Evolutionary conservation across 2,888 invertebrate genomes (phyloP).

Genomic region (Tachina lurida): DNA sequence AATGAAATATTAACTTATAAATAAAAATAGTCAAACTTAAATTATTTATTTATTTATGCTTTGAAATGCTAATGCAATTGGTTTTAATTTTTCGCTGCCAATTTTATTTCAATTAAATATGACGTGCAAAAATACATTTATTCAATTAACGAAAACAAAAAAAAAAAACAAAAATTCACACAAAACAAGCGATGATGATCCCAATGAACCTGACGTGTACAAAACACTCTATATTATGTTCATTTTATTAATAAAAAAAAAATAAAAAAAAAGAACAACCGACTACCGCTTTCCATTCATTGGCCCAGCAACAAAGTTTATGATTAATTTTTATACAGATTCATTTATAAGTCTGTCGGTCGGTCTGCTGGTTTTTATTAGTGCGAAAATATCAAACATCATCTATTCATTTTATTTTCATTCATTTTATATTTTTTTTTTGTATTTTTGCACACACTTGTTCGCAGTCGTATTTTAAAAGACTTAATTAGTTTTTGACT

Average conservation of each 20-base stretch:
- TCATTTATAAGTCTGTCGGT: slow-evolving; percentile 12
- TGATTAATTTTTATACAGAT: slow-evolving; percentile 44
- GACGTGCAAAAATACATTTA: slow-evolving; percentile 35
- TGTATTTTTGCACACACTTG: slow-evolving; percentile 17
- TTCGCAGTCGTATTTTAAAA: slow-evolving; percentile 26
- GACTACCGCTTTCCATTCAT: slow-evolving; percentile 41
- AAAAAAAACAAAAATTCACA: slow-evolving; percentile 1
- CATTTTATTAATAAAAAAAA: not conserved
- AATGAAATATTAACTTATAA: not conserved
- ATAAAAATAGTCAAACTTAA: not conserved
- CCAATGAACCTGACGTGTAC: slow-evolving; percentile 59
- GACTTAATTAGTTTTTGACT: slow-evolving; percentile 69
- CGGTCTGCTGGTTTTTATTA: slow-evolving; percentile 32
- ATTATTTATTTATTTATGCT: slow-evolving; percentile 6
- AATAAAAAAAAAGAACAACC: slow-evolving; percentile 26
- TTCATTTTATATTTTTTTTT: slow-evolving; percentile 29
- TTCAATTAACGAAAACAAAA: slow-evolving; percentile 34
- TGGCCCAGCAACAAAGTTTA: slow-evolving; percentile 16
- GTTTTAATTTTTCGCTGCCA: not conserved
- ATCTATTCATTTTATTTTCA: slow-evolving; percentile 43
- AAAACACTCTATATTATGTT: slow-evolving; percentile 1
- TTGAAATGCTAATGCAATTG: not conserved
- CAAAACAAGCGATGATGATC: slow-evolving; percentile 52
- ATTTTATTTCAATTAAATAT: slow-evolving; percentile 15
- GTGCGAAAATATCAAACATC: slow-evolving; percentile 37